Evolutionary conservation across 2,113 vertebrate genomes (phyloP), one percentile per base, ranked within the genome.

Genomic region (Semnornis frantzii): DNA sequence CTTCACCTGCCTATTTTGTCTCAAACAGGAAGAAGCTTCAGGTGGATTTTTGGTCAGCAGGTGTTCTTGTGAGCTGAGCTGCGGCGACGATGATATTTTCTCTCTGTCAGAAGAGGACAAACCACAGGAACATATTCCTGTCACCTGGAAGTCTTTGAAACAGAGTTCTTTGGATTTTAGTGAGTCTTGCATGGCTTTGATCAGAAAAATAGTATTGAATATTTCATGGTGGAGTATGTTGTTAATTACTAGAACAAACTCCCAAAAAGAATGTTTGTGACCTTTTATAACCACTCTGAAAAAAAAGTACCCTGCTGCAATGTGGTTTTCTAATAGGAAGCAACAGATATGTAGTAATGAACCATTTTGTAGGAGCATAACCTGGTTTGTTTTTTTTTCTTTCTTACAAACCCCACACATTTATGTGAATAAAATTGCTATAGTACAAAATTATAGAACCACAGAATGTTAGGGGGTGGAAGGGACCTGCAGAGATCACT

Each of bases 61-160:
- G 37, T 97, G 96, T 90, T 93, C 93, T 74, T 96, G 90, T 95
- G 95, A 93, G 16, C 13, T 63, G 68, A 80, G 30, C 81, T 85
- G 69, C 60, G 75, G 34, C 17, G 65, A 92, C 42, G 54, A 87
- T 0, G 30, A 34, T n/a, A 31, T 87, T 83, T 76, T 90, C 58
- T 25, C 59, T 89, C 62, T 78, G 33, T 66, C 77, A 79, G 93
- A 95, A 64, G 87, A 90, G 19, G 58, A 88, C 11, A 75, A 93
- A 58, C 82, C 42, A 73, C 79, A 64, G 73, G 44, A 96, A 83
- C 92, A 31, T 44, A 62, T 18, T 78, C 71, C 73, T 66, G 62
- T 92, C 62, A 83, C 60, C 42, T 97, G 94, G 95, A 96, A 96
- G 76, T 58, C 79, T 79, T 88, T 79, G 70, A 90, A 87, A 63